Percentiles rank a stretch among this genome's conserved stretches.
phyloP scores from a whole-genome alignment of 2,797 vertebrate species.

The Pseudocheirus occidentalis region DNA sequence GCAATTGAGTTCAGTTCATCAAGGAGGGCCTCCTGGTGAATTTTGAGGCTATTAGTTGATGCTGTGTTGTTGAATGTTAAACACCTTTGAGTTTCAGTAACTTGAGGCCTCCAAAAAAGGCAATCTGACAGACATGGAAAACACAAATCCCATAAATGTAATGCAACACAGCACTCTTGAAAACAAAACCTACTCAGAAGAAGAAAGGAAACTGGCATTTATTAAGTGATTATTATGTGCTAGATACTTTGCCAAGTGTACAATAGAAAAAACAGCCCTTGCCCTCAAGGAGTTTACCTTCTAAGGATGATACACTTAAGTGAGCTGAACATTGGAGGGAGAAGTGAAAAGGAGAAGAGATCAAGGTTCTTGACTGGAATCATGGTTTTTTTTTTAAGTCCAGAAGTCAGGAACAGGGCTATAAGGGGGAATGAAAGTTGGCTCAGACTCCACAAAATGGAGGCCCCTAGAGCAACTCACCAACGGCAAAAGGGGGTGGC shows the following conservation, averaged over 20 bases:
- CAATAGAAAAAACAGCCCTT: not conserved
- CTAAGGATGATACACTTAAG: not conserved
- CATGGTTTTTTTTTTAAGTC: not conserved
- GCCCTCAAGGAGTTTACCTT: not conserved
- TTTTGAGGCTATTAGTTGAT: not conserved
- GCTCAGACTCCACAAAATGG: not conserved
- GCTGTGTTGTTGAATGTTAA: not conserved
- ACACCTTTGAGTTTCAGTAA: conserved; percentile 18
- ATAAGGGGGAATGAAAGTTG: not conserved
- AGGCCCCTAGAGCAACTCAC: not conserved
- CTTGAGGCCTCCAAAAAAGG: not conserved
- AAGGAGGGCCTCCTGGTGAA: not conserved
- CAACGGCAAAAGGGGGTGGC: not conserved
- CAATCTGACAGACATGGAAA: not conserved
- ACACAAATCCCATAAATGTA: not conserved
- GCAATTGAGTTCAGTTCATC: not conserved
- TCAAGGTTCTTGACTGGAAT: not conserved
- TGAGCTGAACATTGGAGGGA: not conserved
- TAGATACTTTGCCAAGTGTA: not conserved
- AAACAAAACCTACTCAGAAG: not conserved
- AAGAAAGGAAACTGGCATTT: not conserved
- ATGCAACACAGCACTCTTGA: not conserved
- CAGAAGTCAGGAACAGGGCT: not conserved
- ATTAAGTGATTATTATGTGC: not conserved
- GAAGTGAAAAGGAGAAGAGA: not conserved